Evolutionary conservation across 1,140 invertebrate genomes (phyloP), one percentile per base, ranked within the genome.

Genomic region (Vanessa tameamea): DNA sequence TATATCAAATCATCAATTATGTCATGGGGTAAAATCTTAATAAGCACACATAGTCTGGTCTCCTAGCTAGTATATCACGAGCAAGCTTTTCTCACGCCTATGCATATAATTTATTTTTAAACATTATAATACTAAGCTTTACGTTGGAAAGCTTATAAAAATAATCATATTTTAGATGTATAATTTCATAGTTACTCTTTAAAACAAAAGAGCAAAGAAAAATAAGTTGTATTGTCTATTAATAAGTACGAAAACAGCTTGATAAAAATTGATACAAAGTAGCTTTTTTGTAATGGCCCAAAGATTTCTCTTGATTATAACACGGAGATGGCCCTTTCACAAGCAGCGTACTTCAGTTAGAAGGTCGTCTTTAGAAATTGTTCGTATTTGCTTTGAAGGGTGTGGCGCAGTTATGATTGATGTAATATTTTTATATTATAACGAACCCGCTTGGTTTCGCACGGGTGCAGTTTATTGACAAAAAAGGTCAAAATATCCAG

Each of bases 341-440:
- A 47, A 50, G 53, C 47, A 48, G 20, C 7, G 57, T 63, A 61
- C 67, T 69, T 65, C 12, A 48, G 67, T 63, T 70, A 70, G 57
- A 70, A 70, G 68, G 68, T 61, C 67, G 47, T 37, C 47, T 70
- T 70, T 70, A 26, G 68, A 70, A 70, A 70, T 51, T 61, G n/a
- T 70, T 61, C 43, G 14, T 63, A 26, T 13, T n/a, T 43, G 8
- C 37, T 43, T 43, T 63, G 6, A 61, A 31, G 48, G 57, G 68
- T 37, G 57, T 61, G 68, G 68, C 26, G 31, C 20, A 12, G 31
- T 65, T 61, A 70, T 70, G 68, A 70, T 70, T 63, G 6, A 70
- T 70, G 55, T 13, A 50, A 13, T 57, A 13, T 55, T 55, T 57
- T 57, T 57, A 23, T n/a, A 31, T 31, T 31, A 31, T 31, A 31